These are phyloP conservation scores for Leucoraja erinaceus DNA, from an alignment of 2,113 vertebrate species.

Conservation along the genomic window DNA sequence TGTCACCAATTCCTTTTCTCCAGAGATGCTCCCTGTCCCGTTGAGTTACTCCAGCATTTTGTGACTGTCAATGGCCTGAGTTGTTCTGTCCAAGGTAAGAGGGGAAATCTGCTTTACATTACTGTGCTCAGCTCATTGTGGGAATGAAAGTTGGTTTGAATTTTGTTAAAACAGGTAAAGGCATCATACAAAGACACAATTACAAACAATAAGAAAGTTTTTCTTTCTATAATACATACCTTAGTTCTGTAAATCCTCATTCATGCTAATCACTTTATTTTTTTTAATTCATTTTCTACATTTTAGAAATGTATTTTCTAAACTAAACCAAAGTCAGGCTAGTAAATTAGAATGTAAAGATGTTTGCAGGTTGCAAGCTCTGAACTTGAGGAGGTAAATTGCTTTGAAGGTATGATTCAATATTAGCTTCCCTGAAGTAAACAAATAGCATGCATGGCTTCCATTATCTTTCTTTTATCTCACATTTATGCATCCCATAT, in stretches of 20 bases:
- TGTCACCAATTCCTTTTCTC: no score
- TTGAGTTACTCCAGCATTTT: no score
- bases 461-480: neutral
- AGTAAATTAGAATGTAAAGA: neutral
- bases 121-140: neutral
- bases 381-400: conserved; percentile 6
- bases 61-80: neutral
- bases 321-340: no score
- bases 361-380: neutral
- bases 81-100: neutral
- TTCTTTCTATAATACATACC: neutral
- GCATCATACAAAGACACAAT: neutral
- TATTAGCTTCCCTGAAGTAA: neutral
- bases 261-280: neutral
- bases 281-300: no score
- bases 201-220: neutral
- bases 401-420: neutral
- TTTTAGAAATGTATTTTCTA: no score
- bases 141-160: neutral
- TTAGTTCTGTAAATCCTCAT: neutral
- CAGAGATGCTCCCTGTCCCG: no score
- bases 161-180: neutral
- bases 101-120: neutral
- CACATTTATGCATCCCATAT: neutral
- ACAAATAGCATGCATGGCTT: neutral